Evolutionary conservation across 2,888 invertebrate genomes (phyloP).

Genomic region (Perdita meconis): DNA sequence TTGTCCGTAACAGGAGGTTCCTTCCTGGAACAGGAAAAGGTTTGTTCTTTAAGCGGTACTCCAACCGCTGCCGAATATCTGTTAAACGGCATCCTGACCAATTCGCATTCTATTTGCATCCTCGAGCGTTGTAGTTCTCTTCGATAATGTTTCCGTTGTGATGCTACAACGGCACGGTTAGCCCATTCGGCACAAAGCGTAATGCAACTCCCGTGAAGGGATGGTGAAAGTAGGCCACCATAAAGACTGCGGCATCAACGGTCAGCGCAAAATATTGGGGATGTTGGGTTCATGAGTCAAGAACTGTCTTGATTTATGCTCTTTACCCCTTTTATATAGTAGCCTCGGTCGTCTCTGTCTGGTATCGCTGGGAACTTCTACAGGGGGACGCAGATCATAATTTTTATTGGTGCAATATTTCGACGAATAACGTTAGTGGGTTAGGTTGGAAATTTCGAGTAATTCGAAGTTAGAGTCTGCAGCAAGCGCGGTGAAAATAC

Average conservation of each 20-base stretch:
- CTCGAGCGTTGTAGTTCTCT: neutral
- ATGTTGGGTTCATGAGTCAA: neutral
- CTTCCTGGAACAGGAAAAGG: conserved; percentile 39
- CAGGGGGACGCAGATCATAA: neutral
- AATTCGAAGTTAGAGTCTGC: neutral
- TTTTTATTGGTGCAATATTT: conserved; percentile 1
- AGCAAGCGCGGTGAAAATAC: neutral
- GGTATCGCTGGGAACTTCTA: neutral
- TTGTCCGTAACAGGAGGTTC: conserved; percentile 19
- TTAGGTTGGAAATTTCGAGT: neutral
- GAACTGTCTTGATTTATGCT: conserved; percentile 24
- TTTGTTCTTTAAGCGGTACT: conserved; percentile 55
- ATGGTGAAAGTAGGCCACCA: conserved; percentile 19
- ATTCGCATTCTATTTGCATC: conserved; percentile 57
- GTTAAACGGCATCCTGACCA: conserved; percentile 27
- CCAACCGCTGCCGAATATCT: conserved; percentile 21
- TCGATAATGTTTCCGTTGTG: conserved; percentile 29
- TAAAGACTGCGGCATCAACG: conserved; percentile 31
- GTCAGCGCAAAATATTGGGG: conserved; percentile 7
- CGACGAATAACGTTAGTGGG: neutral
- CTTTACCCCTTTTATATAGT: neutral
- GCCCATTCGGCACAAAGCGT: neutral
- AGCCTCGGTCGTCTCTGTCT: neutral
- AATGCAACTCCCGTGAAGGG: neutral
- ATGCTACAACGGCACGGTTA: conserved; percentile 10